Percentiles rank a stretch among this genome's conserved stretches.
phyloP scores from a whole-genome alignment of 2,113 vertebrate genomes.

The Cynoglossus semilaevis region DNA sequence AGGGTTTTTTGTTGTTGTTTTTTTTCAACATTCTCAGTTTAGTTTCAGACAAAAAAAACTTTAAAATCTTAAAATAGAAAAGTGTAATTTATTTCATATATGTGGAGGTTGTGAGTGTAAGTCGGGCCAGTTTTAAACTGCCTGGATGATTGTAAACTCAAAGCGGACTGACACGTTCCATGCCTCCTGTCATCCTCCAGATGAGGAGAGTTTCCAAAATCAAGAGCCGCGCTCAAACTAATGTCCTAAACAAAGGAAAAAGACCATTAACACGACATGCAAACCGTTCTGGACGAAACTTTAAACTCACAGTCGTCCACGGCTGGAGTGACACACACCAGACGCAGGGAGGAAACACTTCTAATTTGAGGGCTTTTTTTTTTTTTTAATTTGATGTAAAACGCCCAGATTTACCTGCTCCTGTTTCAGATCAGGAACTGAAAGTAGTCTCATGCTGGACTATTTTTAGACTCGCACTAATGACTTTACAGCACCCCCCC shows the following conservation, averaged over 20 bases:
- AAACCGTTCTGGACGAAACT: background rate
- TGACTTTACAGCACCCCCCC: background rate
- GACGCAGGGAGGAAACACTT: background rate
- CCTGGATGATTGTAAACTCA: background rate
- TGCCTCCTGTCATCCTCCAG: background rate
- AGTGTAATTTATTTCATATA: too few species aligned
- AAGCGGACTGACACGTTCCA: background rate
- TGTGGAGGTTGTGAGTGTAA: background rate
- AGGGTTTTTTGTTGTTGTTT: background rate
- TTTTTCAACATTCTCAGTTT: constrained; percentile 3
- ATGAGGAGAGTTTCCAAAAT: background rate
- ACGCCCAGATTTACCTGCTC: background rate
- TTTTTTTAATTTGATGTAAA: background rate
- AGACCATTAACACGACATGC: background rate
- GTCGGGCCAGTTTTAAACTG: background rate
- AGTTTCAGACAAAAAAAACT: background rate
- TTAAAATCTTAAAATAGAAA: too few species aligned
- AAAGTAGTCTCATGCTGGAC: background rate
- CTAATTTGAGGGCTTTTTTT: background rate
- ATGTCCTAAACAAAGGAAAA: constrained; percentile 1
- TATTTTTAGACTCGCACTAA: background rate
- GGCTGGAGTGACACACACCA: background rate
- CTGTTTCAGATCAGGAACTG: background rate
- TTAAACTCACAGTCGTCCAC: background rate
- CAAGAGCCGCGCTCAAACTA: background rate